Percentiles rank a stretch among this genome's conserved stretches.
Evolutionary conservation across 2,797 vertebrate species (phyloP).

Genomic region (Rhincodon typus): DNA sequence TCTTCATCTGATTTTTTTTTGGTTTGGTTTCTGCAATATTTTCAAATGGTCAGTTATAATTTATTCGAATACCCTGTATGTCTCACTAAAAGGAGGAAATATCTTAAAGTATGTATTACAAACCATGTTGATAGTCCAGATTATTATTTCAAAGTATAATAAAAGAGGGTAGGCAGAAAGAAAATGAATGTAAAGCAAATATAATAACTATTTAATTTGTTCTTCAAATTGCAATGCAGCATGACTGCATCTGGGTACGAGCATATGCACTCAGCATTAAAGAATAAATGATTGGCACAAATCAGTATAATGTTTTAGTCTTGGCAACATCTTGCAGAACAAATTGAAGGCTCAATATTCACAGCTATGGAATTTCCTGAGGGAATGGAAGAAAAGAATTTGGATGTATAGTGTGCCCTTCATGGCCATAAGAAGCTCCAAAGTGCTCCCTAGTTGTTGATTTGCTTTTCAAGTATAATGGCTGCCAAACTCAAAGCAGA

Average conservation of each 20-base stretch:
- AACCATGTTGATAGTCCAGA: not conserved
- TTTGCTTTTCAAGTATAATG: not conserved
- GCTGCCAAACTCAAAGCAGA: not conserved
- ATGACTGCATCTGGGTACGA: not conserved
- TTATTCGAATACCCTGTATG: not conserved
- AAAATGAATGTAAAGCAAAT: not conserved
- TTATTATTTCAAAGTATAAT: constrained; percentile 11
- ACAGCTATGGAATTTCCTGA: not conserved
- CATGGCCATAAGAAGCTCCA: not conserved
- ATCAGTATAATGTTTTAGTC: not conserved
- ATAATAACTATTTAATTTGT: not conserved
- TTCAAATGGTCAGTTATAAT: not conserved
- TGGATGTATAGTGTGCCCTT: not conserved
- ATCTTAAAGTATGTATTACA: not conserved
- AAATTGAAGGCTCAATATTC: not conserved
- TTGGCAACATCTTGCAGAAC: not conserved
- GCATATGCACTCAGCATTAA: not conserved
- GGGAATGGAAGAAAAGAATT: not conserved
- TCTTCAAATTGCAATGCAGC: not conserved
- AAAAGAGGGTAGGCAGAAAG: not conserved
- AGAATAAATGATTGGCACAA: not conserved
- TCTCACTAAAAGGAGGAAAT: not conserved
- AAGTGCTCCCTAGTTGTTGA: not conserved
- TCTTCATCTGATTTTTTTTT: not conserved
- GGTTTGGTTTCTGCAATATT: not conserved